phyloP scores from a whole-genome alignment of 2,888 invertebrate species.

The Terebella lapidaria region DNA sequence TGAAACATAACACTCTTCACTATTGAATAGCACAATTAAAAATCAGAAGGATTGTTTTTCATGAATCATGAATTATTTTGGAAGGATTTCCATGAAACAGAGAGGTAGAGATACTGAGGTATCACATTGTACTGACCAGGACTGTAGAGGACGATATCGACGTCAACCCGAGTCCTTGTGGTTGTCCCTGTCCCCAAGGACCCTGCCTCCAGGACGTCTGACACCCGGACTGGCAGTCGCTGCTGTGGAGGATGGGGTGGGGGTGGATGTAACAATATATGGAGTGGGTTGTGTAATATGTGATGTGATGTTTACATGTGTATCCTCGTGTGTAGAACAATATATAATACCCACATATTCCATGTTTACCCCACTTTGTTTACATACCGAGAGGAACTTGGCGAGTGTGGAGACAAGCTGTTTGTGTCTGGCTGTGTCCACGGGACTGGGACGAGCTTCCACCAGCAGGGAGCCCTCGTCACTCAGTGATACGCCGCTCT shows the following conservation, averaged over 20 bases:
- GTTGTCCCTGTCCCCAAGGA: conserved; percentile 25
- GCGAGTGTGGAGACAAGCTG: conserved; percentile 20
- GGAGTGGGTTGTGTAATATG: no score
- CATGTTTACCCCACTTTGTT: no score
- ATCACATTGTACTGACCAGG: conserved; percentile 23
- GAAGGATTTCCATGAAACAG: no score
- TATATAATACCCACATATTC: no score
- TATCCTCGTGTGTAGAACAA: no score
- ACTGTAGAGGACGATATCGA: conserved; percentile 25
- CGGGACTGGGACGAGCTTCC: conserved; percentile 19
- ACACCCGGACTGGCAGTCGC: conserved; percentile 24
- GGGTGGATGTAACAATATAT: no score
- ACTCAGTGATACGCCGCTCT: conserved; percentile 22
- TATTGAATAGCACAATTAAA: no score
- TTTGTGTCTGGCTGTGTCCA: conserved; percentile 22
- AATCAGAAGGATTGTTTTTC: no score
- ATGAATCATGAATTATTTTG: no score
- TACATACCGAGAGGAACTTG: conserved; percentile 23
- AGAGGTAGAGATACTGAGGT: no score
- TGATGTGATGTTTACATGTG: no score
- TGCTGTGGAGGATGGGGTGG: no score
- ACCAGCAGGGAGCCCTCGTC: conserved; percentile 19
- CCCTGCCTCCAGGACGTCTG: conserved; percentile 25
- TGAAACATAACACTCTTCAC: conserved; percentile 1
- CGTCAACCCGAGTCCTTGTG: conserved; percentile 24